Evolutionary conservation across 2,113 vertebrate genomes (phyloP).

Genomic region (Myrmophylax atrothorax): DNA sequence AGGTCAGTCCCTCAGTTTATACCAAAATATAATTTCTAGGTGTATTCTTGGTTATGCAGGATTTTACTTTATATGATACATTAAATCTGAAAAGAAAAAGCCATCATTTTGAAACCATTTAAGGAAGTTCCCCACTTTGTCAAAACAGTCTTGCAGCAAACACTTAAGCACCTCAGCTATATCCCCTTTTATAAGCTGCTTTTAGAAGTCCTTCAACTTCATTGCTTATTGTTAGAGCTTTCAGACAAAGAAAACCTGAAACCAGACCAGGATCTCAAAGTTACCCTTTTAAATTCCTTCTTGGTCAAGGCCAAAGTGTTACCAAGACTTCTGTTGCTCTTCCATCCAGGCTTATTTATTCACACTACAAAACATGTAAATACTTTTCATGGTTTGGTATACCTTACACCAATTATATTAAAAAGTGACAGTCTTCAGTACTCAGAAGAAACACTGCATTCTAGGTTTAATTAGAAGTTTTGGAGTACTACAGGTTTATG

Average conservation of each 20-base stretch:
- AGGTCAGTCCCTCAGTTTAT: not conserved
- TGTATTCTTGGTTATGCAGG: not conserved
- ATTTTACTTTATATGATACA: not conserved
- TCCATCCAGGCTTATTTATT: constrained; percentile 68
- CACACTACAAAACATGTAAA: constrained; percentile 72
- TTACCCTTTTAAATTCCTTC: constrained; percentile 70
- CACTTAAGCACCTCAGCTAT: not conserved
- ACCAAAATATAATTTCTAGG: not conserved
- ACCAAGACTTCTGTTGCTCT: constrained; percentile 66
- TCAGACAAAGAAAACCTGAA: constrained; percentile 67
- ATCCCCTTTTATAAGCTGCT: constrained; percentile 4
- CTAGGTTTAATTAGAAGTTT: constrained; percentile 48
- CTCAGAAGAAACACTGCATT: constrained; percentile 65
- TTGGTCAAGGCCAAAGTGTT: constrained; percentile 69
- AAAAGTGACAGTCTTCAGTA: constrained; percentile 64
- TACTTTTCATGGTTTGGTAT: constrained; percentile 72
- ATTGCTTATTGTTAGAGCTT: constrained; percentile 39
- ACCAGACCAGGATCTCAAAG: constrained; percentile 69
- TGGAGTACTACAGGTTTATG: constrained; percentile 44
- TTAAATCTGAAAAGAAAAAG: not conserved
- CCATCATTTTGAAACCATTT: not conserved
- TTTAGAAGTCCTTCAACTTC: constrained; percentile 40
- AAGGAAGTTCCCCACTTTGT: constrained; percentile 13
- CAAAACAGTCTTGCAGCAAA: not conserved
- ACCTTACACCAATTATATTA: constrained; percentile 56